Percentiles rank a stretch among this genome's conserved stretches.
These are phyloP conservation scores for Noctua fimbriata DNA, from an alignment of 2,888 invertebrate species.

Conservation along the genomic window DNA sequence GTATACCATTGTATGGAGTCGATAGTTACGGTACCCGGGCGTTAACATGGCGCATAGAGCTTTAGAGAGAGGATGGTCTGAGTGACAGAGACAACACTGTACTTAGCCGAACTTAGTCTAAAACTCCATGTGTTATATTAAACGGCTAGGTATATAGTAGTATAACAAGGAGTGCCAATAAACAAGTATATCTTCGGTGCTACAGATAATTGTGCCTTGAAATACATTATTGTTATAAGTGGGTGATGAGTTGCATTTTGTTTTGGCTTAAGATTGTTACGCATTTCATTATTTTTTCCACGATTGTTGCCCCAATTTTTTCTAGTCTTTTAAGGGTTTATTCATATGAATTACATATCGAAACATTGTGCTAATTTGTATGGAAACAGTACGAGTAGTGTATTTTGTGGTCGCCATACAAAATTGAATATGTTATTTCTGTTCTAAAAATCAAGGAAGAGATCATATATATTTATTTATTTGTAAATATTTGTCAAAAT, in stretches of 20 bases:
- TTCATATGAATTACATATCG: slow-evolving; percentile 30
- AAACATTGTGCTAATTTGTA: slow-evolving; percentile 6
- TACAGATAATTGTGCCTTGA: slow-evolving; percentile 55
- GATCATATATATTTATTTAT: slow-evolving; percentile 6
- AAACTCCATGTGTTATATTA: background rate
- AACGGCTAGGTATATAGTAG: background rate
- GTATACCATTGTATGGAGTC: slow-evolving; percentile 10
- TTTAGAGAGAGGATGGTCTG: background rate
- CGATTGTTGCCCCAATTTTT: slow-evolving; percentile 33
- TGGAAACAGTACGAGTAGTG: slow-evolving; percentile 2
- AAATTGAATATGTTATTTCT: background rate
- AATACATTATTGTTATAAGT: slow-evolving; percentile 32
- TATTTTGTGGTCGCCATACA: background rate
- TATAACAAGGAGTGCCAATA: slow-evolving; percentile 50
- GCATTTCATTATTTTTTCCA: slow-evolving; percentile 56
- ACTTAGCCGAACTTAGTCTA: background rate
- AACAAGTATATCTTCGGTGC: slow-evolving; percentile 28
- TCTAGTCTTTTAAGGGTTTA: slow-evolving; percentile 58
- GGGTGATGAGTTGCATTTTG: slow-evolving; percentile 54
- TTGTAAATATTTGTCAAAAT: slow-evolving; percentile 29
- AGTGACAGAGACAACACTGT: background rate
- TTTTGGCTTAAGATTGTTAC: slow-evolving; percentile 47
- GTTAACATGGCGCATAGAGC: slow-evolving; percentile 10
- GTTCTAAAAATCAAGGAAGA: background rate
- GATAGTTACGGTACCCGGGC: background rate